These are phyloP conservation scores for Planiliza haematocheilus DNA, from an alignment of 2,113 vertebrate genomes.

Conservation along the genomic window DNA sequence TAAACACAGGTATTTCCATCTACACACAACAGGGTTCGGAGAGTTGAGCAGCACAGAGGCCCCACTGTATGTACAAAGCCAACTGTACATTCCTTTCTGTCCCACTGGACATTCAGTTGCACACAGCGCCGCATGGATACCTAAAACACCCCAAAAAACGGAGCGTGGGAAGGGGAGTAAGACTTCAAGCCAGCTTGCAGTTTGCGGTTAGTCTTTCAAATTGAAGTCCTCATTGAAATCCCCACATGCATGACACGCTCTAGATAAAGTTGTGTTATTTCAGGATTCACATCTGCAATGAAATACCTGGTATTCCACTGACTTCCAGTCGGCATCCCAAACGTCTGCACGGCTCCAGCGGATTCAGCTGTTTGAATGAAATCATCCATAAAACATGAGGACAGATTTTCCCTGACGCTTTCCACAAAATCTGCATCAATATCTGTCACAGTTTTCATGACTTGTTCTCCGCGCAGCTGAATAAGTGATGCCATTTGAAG, in stretches of 20 bases:
- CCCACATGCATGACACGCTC: background rate
- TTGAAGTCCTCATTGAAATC: constrained; percentile 20
- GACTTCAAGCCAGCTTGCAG: constrained; percentile 34
- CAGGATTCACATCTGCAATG: background rate
- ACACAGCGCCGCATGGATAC: constrained; percentile 68
- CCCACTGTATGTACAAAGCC: constrained; percentile 68
- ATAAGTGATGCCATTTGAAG: too few relatives aligned
- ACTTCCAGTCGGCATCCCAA: background rate
- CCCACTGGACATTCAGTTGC: constrained; percentile 60
- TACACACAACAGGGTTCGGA: constrained; percentile 25
- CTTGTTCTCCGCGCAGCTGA: background rate
- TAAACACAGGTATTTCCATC: constrained; percentile 44
- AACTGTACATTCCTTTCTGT: constrained; percentile 72
- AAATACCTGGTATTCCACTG: background rate
- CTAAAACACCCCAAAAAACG: constrained; percentile 34
- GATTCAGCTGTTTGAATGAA: constrained; percentile 2
- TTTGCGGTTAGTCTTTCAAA: constrained; percentile 33
- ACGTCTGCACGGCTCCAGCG: background rate
- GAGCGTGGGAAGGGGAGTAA: constrained; percentile 42
- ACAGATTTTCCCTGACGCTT: background rate
- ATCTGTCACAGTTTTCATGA: background rate
- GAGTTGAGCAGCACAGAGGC: constrained; percentile 60
- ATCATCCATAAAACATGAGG: constrained; percentile 20
- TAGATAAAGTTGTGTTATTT: background rate
- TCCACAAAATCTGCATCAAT: background rate